These are phyloP conservation scores for Potamarius usumacintae DNA, from an alignment of 2,113 vertebrate genomes.

Conservation along the genomic window DNA sequence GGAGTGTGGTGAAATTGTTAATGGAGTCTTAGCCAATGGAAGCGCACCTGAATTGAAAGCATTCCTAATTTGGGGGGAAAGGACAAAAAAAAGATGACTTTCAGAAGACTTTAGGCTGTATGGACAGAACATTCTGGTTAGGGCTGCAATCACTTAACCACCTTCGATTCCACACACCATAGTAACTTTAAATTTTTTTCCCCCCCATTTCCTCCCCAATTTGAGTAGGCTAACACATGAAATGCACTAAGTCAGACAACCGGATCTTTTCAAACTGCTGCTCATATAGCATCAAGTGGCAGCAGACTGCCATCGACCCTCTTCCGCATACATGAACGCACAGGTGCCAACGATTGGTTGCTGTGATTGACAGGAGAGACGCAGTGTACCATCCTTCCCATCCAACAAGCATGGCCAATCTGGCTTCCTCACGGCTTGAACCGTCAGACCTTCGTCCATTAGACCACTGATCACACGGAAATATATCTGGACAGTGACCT, in stretches of 20 bases:
- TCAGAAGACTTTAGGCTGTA: too few species aligned
- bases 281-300: background rate
- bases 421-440: background rate
- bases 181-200: too few species aligned
- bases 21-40: too few species aligned
- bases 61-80: too few species aligned
- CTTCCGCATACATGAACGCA: background rate
- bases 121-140: background rate
- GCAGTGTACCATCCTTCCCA: background rate
- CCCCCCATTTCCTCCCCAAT: too few species aligned
- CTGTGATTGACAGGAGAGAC: background rate
- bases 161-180: background rate
- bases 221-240: too few species aligned
- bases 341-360: background rate
- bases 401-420: background rate
- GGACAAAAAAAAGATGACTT: too few species aligned
- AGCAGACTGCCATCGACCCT: background rate
- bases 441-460: background rate
- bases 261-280: too few species aligned
- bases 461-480: background rate
- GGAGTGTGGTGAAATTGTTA: too few species aligned
- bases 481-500: background rate
- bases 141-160: background rate
- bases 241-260: too few species aligned
- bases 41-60: too few species aligned